Base-by-base conservation (phyloP, 2,113 vertebrate species). In the Fregetta grallaria region DNA sequence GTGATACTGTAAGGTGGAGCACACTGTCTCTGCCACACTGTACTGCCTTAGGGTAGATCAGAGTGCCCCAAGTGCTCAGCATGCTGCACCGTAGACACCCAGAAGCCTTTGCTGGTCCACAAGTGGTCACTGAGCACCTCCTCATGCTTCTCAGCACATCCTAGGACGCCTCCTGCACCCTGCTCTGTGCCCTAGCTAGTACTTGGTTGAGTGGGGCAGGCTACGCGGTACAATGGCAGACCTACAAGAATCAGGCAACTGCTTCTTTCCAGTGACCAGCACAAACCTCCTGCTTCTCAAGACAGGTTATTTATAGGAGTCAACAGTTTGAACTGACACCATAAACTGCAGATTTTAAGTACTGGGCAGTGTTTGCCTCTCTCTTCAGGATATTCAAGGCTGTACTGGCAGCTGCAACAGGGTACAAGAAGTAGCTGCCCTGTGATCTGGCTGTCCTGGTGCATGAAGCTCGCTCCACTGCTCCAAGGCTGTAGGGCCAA, bases 171-270 rank as follows among this genome's bases (percentile, higher is more conserved):
- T 80, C 10, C n/a, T 65, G 16, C 38, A 38, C 22, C 10, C 40
- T 52, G 29, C 40, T 52, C 14, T 50, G 42, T 89, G 58, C n/a
- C 29, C 15, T 26, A 72, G 15, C 12, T 20, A 22, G 30, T 30
- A 25, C 18, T 3, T 52, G 10, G 15, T 61, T 74, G 45, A 66
- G 32, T 16, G 32, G 20, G 17, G 10, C 19, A 50, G 17, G 36
- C 23, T 21, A 25, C 3, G 1, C 12, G 25, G 11, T 12, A 10
- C 0, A 1, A 50, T 61, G 36, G 21, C 42, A 73, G 47, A 77
- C 22, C 47, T 25, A 17, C n/a, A 56, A 47, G 22, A 67, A 78
- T 32, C 3, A 22, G n/a, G 29, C 6, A 47, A 38, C 44, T 25
- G 9, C 7, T 62, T 40, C 29, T 84, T 63, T 55, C 22, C 63